phyloP scores from a whole-genome alignment of 92 coral and sea anemone species.

The Nematostella vectensis region DNA sequence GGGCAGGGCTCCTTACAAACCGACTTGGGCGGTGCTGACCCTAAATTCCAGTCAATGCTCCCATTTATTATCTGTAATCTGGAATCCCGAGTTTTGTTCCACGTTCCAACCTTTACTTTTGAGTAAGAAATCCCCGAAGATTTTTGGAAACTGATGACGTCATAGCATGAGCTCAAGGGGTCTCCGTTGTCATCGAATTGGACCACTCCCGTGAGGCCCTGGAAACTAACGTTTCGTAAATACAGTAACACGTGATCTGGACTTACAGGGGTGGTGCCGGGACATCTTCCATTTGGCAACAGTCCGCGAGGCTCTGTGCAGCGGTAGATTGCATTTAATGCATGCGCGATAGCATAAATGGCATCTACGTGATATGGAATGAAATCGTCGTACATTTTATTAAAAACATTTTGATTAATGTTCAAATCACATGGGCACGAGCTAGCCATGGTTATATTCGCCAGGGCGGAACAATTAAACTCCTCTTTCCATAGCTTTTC shows the following conservation, averaged over 20 bases:
- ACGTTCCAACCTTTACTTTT: slow-evolving; percentile 43
- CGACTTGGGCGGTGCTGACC: slow-evolving; percentile 33
- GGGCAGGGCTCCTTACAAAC: slow-evolving; percentile 55
- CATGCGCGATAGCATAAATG: slow-evolving; percentile 57
- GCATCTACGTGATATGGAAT: slow-evolving; percentile 66
- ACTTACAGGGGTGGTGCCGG: slow-evolving; percentile 27
- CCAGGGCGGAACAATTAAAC: slow-evolving; percentile 22
- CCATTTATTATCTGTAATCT: slow-evolving; percentile 19
- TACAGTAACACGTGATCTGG: slow-evolving; percentile 32
- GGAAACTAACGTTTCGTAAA: slow-evolving; percentile 53
- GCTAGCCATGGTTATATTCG: neutral
- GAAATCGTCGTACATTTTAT: slow-evolving; percentile 45
- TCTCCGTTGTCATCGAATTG: slow-evolving; percentile 53
- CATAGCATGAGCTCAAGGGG: slow-evolving; percentile 47
- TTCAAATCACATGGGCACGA: slow-evolving; percentile 30
- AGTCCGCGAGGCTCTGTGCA: slow-evolving; percentile 40
- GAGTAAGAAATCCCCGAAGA: neutral
- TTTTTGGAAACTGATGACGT: slow-evolving; percentile 48
- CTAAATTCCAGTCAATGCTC: slow-evolving; percentile 33
- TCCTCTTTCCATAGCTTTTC: slow-evolving; percentile 46
- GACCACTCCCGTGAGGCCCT: slow-evolving; percentile 49
- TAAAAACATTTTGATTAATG: slow-evolving; percentile 16
- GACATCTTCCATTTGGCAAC: slow-evolving; percentile 31
- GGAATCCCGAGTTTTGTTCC: slow-evolving; percentile 37
- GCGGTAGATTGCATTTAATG: slow-evolving; percentile 43